Evolutionary conservation across 1,140 invertebrate genomes (phyloP).

Genomic region (Teleopsis dalmanni): DNA sequence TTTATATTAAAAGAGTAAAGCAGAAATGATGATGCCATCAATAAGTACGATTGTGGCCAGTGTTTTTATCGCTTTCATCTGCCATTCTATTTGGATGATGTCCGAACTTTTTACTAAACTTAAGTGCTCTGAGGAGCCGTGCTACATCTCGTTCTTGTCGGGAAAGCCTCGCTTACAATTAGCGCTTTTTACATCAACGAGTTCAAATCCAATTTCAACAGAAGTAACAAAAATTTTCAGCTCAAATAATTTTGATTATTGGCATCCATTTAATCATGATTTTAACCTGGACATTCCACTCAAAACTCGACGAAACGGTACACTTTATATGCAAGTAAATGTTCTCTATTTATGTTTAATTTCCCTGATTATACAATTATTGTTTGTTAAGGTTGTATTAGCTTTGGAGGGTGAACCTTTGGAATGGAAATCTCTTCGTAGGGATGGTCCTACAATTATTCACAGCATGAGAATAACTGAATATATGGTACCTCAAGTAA

Average conservation of each 20-base stretch:
- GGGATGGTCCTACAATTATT: conserved; percentile 50
- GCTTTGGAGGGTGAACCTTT: conserved; percentile 47
- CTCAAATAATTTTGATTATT: conserved; percentile 50
- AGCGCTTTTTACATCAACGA: conserved; percentile 52
- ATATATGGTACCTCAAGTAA: conserved; percentile 62
- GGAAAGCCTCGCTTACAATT: conserved; percentile 52
- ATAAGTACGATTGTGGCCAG: conserved; percentile 49
- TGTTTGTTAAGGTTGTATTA: conserved; percentile 39
- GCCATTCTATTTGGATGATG: conserved; percentile 65
- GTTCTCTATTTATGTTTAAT: not conserved
- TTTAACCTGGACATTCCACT: conserved; percentile 58
- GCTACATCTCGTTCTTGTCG: conserved; percentile 53
- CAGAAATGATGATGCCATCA: conserved; percentile 33
- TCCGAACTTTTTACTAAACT: conserved; percentile 63
- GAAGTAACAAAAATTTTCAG: conserved; percentile 42
- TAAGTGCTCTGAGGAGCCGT: conserved; percentile 55
- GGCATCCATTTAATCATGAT: conserved; percentile 42
- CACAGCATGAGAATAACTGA: conserved; percentile 58
- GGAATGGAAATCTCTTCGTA: conserved; percentile 47
- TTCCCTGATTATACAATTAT: not conserved
- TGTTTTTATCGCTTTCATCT: conserved; percentile 61
- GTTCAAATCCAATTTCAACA: conserved; percentile 42
- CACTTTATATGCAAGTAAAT: conserved; percentile 58
- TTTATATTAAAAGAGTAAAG: no score
- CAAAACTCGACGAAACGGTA: conserved; percentile 68